phyloP scores from a whole-genome alignment of 2,113 vertebrate genomes.

The Dunckerocampus dactyliophorus region DNA sequence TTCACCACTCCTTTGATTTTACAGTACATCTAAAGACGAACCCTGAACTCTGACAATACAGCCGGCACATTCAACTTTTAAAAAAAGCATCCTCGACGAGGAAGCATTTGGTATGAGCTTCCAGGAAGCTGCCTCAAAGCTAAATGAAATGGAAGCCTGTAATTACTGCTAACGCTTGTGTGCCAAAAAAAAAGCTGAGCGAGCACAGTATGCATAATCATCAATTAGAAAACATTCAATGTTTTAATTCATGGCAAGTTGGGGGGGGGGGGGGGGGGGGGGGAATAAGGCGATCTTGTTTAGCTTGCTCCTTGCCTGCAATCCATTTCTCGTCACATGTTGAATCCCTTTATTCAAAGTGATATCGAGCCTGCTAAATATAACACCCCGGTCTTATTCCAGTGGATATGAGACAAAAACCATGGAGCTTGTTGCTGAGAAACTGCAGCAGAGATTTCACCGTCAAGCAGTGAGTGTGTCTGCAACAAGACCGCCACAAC shows the following conservation, averaged over 20 bases:
- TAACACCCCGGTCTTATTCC: constrained; percentile 35
- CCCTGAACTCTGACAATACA: not conserved
- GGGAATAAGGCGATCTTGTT: not conserved
- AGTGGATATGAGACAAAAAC: constrained; percentile 45
- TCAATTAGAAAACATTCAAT: no score
- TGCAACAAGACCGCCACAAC: constrained; percentile 25
- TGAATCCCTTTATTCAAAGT: constrained; percentile 27
- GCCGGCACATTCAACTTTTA: no score
- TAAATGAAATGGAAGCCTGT: no score
- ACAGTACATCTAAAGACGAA: constrained; percentile 7
- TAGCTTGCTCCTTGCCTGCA: not conserved
- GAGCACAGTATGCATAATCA: no score
- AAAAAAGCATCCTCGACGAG: no score
- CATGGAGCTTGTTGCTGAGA: constrained; percentile 51
- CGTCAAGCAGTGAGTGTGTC: constrained; percentile 35
- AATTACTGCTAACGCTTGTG: no score
- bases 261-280: no score
- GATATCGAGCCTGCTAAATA: constrained; percentile 28
- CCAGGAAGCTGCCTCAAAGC: no score
- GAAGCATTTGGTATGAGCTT: no score
- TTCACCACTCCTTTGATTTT: constrained; percentile 20
- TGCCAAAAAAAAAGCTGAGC: no score
- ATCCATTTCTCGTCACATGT: not conserved
- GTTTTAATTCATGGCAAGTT: no score
- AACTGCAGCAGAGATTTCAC: constrained; percentile 46